phyloP scores from a whole-genome alignment of 2,888 invertebrate genomes.

The Nezara viridula region DNA sequence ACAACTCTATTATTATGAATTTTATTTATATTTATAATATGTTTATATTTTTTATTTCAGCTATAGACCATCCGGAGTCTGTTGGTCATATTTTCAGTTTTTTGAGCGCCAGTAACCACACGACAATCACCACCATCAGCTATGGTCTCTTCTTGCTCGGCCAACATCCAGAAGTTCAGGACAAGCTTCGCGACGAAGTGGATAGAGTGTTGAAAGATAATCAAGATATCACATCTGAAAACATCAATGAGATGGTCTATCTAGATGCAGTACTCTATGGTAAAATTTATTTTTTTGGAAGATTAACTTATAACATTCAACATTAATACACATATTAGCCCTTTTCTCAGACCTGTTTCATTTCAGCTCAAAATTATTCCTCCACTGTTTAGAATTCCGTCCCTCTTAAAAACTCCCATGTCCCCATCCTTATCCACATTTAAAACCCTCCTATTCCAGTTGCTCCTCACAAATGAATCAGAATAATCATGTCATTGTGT shows the following conservation, averaged over 20 bases:
- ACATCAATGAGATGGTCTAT: not conserved
- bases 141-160: not conserved
- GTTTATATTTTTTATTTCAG: not conserved
- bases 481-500: too few species aligned
- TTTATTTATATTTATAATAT: too few species aligned
- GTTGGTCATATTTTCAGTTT: conserved; percentile 43
- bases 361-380: too few species aligned
- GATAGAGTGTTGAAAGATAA: not conserved
- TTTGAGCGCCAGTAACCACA: not conserved
- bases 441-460: too few species aligned
- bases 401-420: too few species aligned
- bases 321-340: too few species aligned
- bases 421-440: too few species aligned
- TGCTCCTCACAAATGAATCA: too few species aligned
- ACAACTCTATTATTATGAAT: too few species aligned
- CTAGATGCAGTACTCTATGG: conserved; percentile 28
- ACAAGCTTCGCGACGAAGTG: not conserved
- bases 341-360: too few species aligned
- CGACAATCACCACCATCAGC: not conserved
- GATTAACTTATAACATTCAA: too few species aligned
- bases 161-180: conserved; percentile 23
- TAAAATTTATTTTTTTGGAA: not conserved
- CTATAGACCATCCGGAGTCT: not conserved
- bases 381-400: too few species aligned
- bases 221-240: not conserved